Conservation (phyloP, 2,888 invertebrate species). For the Carterocephalus palaemon region DNA sequence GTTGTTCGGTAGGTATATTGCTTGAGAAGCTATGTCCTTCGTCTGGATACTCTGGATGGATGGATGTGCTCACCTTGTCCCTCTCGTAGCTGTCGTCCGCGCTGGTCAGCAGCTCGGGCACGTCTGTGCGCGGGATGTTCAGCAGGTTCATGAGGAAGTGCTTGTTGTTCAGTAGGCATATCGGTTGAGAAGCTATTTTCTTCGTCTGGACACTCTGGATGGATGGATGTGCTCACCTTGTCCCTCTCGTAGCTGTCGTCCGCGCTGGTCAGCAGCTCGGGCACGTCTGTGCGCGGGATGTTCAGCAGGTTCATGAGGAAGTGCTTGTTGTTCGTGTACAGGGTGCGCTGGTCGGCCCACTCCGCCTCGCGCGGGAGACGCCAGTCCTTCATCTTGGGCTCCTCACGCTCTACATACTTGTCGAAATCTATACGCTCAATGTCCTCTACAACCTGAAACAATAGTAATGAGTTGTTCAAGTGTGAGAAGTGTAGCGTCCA, state of each 20-base stretch:
- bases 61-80: slow-evolving; percentile 50
- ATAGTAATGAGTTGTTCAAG: not conserved
- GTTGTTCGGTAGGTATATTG: not conserved
- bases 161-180: slow-evolving; percentile 66
- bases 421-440: slow-evolving; percentile 89
- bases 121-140: slow-evolving; percentile 81
- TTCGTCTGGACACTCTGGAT: not conserved
- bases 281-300: slow-evolving; percentile 82
- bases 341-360: slow-evolving; percentile 80
- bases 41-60: not conserved
- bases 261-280: slow-evolving; percentile 82
- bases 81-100: slow-evolving; percentile 76
- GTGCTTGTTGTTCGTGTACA: slow-evolving; percentile 80
- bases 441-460: slow-evolving; percentile 84
- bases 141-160: slow-evolving; percentile 77
- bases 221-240: slow-evolving; percentile 45
- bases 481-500: no score
- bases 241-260: slow-evolving; percentile 72
- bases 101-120: slow-evolving; percentile 83
- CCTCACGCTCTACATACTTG: slow-evolving; percentile 76
- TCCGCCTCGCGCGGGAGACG: slow-evolving; percentile 77
- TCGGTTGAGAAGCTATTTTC: not conserved
- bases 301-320: slow-evolving; percentile 79
- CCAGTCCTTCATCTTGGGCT: slow-evolving; percentile 90
- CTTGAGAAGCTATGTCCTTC: not conserved